phyloP scores from a whole-genome alignment of 2,888 invertebrate species.

The Heteromurus nitidus region DNA sequence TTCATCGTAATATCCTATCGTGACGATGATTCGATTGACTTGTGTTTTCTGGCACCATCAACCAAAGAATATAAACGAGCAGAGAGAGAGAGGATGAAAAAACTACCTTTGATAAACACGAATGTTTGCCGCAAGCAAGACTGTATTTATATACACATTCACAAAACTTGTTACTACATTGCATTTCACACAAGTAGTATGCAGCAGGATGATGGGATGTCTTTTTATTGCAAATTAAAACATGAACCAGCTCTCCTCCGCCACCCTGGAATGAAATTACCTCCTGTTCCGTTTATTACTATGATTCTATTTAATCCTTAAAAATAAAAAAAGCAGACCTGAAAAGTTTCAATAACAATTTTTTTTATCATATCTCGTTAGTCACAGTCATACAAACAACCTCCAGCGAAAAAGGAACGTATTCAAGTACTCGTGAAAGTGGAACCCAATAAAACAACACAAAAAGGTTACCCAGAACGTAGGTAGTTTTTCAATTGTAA shows the following conservation, averaged over 20 bases:
- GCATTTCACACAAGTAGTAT: background rate
- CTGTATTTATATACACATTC: too few relatives aligned
- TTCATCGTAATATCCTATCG: slow-evolving; percentile 56
- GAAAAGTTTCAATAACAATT: too few relatives aligned
- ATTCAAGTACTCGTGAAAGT: too few relatives aligned
- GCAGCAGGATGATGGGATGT: background rate
- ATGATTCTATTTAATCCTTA: too few relatives aligned
- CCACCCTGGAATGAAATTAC: too few relatives aligned
- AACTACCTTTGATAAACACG: slow-evolving; percentile 24
- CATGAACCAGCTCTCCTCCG: background rate
- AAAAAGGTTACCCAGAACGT: too few relatives aligned
- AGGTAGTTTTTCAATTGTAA: too few relatives aligned
- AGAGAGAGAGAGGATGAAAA: slow-evolving; percentile 31
- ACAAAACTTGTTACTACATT: too few relatives aligned
- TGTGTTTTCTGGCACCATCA: slow-evolving; percentile 49
- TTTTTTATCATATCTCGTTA: slow-evolving; percentile 7
- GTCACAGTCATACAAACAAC: slow-evolving; percentile 4
- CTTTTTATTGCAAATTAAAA: slow-evolving; percentile 22
- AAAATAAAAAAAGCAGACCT: too few relatives aligned
- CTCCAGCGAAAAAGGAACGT: too few relatives aligned
- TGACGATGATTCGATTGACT: slow-evolving; percentile 60
- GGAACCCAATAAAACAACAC: too few relatives aligned
- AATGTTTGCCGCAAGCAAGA: slow-evolving; percentile 37
- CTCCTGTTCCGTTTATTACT: too few relatives aligned
- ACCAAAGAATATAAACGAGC: background rate